Evolutionary conservation across 2,113 vertebrate species (phyloP), one percentile per base, ranked within the genome.

Genomic region (Serinus canaria): DNA sequence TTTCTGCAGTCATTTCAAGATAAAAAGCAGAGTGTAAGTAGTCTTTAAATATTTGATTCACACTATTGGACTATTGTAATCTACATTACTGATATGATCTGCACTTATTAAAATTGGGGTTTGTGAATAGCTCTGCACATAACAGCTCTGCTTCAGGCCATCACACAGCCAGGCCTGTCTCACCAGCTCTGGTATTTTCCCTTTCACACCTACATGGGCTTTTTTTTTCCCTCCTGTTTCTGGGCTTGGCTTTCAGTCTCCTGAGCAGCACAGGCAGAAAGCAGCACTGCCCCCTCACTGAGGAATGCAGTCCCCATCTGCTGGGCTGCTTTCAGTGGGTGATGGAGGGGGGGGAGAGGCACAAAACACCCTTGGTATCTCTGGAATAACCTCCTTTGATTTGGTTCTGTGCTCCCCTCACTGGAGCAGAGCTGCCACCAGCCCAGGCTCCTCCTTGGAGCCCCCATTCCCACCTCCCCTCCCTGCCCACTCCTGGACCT

Each of bases 31-130:
- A 50, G 18, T 53, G 33, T 82, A 79, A 49, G 62, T 92, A 92
- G 58, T 67, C 87, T 92, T 95, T 89, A 97, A 95, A 82, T 79
- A 95, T 85, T 89, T 94, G 68, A 92, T 78, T 82, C 78, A 87
- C 60, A 22, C 87, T 85, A 39, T 94, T 13, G 3, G 69, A 44
- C 68, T 81, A 43, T 89, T 95, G 89, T 95, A 92, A 92, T 92
- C 31, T 12, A 82, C 89, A 79, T 87, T 82, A 69, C 83, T 73
- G 93, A 64, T 73, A 64, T 13, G 60, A 94, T 73, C 64, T 90
- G 85, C 79, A 59, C 75, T 87, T 91, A 69, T 64, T 83, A 60
- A 70, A 94, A 77, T 39, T 35, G 67, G 53, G 77, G n/a, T 47
- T 90, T 92, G 73, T 94, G 92, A 95, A 88, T 66, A 92, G 70